Conservation (phyloP, 2,113 vertebrate species). For the Tenebrosternarchus preto region DNA sequence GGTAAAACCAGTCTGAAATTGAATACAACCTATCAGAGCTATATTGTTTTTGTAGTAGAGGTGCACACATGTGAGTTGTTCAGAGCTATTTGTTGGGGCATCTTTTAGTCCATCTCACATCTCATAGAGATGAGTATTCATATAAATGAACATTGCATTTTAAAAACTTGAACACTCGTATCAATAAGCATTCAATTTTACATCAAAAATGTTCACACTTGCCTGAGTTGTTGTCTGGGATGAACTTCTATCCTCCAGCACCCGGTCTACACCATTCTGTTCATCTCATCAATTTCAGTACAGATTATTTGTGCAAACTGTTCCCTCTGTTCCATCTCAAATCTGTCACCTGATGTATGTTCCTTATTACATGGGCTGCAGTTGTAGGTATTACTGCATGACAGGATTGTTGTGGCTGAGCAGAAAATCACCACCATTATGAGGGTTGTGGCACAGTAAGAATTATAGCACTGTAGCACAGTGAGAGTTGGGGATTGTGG, state of each 20-base stretch:
- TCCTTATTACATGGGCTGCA: slow-evolving; percentile 29
- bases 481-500: too few relatives aligned
- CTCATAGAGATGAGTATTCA: too few relatives aligned
- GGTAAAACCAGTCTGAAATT: background rate
- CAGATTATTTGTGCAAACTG: background rate
- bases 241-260: slow-evolving; percentile 2
- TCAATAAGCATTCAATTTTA: background rate
- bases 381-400: slow-evolving; percentile 36
- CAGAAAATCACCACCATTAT: slow-evolving; percentile 44
- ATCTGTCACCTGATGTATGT: slow-evolving; percentile 13
- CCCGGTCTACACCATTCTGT: background rate
- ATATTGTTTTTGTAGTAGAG: background rate
- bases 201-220: slow-evolving; percentile 12
- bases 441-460: background rate
- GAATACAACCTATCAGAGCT: background rate
- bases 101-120: too few relatives aligned
- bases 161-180: background rate
- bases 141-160: too few relatives aligned
- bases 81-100: too few relatives aligned
- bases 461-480: too few relatives aligned
- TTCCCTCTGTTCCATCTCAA: background rate
- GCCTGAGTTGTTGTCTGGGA: background rate
- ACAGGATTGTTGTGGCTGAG: slow-evolving; percentile 28
- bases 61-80: background rate
- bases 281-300: slow-evolving; percentile 4